phyloP scores from a whole-genome alignment of 2,888 invertebrate species.

The Drosophila flavopinicola region DNA sequence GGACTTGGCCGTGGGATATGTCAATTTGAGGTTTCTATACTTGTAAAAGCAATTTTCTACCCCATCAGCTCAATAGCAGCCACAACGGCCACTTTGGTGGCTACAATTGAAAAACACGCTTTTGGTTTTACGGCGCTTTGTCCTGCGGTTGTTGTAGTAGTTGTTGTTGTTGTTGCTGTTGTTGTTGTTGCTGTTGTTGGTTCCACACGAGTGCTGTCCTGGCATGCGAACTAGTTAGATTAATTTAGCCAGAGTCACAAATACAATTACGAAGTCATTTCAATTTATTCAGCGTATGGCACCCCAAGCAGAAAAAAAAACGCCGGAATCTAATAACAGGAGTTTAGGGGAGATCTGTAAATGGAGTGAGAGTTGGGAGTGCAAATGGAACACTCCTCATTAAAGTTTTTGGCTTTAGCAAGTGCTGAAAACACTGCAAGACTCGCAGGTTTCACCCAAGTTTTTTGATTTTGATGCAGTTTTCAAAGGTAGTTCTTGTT shows the following conservation, averaged over 20 bases:
- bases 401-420: conserved; percentile 30
- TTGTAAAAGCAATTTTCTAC: conserved; percentile 59
- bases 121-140: conserved; percentile 77
- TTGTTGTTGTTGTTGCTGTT: conserved; percentile 39
- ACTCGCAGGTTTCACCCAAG: too few relatives aligned
- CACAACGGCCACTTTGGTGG: conserved; percentile 25
- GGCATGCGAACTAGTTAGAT: conserved; percentile 73
- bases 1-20: conserved; percentile 51
- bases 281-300: conserved; percentile 74
- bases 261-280: conserved; percentile 79
- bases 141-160: conserved; percentile 35
- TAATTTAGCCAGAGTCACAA: conserved; percentile 76
- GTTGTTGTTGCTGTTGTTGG: conserved; percentile 50
- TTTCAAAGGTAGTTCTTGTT: too few relatives aligned
- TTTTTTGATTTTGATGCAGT: too few relatives aligned
- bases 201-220: conserved; percentile 70
- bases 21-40: conserved; percentile 56
- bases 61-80: conserved; percentile 34
- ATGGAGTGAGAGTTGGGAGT: background rate
- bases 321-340: conserved; percentile 30
- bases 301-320: conserved; percentile 40
- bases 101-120: conserved; percentile 75
- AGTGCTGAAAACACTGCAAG: too few relatives aligned
- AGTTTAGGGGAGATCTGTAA: too few relatives aligned
- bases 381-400: conserved; percentile 9